Evolutionary conservation across 1,140 invertebrate species (phyloP).

Genomic region (Pinna nobilis): DNA sequence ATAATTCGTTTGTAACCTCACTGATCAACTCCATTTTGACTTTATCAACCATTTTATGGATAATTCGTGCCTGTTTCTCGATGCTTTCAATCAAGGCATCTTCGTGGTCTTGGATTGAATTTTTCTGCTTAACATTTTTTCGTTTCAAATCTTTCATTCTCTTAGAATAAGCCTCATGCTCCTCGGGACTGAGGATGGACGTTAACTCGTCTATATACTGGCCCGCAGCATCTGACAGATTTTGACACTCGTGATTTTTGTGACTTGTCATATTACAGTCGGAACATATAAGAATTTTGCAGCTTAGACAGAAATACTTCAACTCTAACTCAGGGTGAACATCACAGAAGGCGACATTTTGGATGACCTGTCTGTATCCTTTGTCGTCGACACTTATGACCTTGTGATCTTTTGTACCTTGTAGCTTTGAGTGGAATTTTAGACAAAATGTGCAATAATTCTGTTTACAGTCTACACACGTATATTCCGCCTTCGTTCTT

Average conservation of each 20-base stretch:
- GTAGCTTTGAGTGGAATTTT: constrained; percentile 26
- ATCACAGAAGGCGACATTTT: background rate
- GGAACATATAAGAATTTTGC: constrained; percentile 24
- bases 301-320: constrained; percentile 29
- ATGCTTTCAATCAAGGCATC: constrained; percentile 14
- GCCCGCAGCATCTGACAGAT: constrained; percentile 2
- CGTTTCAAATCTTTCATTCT: constrained; percentile 2
- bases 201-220: constrained; percentile 11
- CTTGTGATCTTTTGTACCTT: constrained; percentile 25
- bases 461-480: constrained; percentile 28
- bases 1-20: background rate
- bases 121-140: constrained; percentile 2
- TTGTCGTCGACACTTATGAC: constrained; percentile 12
- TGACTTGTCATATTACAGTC: constrained; percentile 36
- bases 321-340: constrained; percentile 15
- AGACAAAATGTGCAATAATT: constrained; percentile 34
- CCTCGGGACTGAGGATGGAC: background rate
- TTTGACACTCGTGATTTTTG: constrained; percentile 24
- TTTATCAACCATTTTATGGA: constrained; percentile 18
- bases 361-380: constrained; percentile 12
- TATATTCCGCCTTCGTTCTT: constrained; percentile 16
- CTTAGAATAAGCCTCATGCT: constrained; percentile 7
- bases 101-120: constrained; percentile 8
- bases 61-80: constrained; percentile 5
- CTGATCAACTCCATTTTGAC: constrained; percentile 16